phyloP scores from a whole-genome alignment of 2,797 vertebrate genomes.

The Poecilia wingei region DNA sequence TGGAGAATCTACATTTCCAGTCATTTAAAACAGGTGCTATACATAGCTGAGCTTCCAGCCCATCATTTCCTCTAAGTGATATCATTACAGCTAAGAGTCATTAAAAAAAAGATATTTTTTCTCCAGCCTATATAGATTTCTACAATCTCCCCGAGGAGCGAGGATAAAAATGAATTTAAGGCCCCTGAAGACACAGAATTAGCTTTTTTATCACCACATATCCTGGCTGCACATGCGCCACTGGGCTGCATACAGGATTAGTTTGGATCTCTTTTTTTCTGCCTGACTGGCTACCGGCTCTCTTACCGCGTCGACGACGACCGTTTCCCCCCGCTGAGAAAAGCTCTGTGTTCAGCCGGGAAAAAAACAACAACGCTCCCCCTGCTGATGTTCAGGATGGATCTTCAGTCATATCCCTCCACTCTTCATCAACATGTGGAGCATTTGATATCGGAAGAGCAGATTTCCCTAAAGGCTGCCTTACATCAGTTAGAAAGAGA shows the following conservation, averaged over 20 bases:
- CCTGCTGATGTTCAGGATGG: slow-evolving; percentile 20
- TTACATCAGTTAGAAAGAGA: slow-evolving; percentile 21
- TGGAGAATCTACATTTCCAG: slow-evolving; percentile 62
- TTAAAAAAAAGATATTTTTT: slow-evolving; percentile 56
- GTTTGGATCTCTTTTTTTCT: slow-evolving; percentile 74
- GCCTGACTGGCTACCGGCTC: slow-evolving; percentile 66
- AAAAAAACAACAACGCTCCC: slow-evolving; percentile 6
- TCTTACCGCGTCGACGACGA: slow-evolving; percentile 60
- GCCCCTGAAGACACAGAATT: slow-evolving; percentile 71
- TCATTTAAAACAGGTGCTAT: slow-evolving; percentile 71
- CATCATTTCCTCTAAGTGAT: slow-evolving; percentile 65
- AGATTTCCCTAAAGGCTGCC: slow-evolving; percentile 23
- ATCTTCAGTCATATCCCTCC: slow-evolving; percentile 37
- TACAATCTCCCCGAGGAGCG: slow-evolving; percentile 47
- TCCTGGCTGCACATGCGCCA: slow-evolving; percentile 62
- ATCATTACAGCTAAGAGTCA: slow-evolving; percentile 69
- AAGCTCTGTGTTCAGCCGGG: slow-evolving; percentile 31
- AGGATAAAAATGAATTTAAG: slow-evolving; percentile 69
- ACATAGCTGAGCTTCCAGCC: slow-evolving; percentile 61
- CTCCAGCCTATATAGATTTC: slow-evolving; percentile 55
- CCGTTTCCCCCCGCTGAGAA: slow-evolving; percentile 69
- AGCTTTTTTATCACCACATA: slow-evolving; percentile 65
- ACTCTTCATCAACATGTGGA: slow-evolving; percentile 45
- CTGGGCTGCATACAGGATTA: slow-evolving; percentile 72
- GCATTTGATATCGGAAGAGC: slow-evolving; percentile 23